phyloP scores from a whole-genome alignment of 2,113 vertebrate species.

The Etheostoma cragini region DNA sequence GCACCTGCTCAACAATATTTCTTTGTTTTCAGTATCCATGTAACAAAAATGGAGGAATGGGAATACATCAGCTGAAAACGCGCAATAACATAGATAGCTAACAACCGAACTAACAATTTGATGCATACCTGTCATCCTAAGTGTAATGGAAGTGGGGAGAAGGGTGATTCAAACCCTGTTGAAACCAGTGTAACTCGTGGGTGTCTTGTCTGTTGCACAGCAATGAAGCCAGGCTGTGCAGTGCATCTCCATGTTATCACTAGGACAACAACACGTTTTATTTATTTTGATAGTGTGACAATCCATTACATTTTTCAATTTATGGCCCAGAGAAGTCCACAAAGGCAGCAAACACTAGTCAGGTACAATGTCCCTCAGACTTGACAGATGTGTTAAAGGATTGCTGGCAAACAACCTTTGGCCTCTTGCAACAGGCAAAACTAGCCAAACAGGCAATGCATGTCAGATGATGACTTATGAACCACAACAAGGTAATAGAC shows the following conservation, averaged over 20 bases:
- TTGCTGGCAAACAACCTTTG: constrained; percentile 22
- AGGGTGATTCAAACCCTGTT: constrained; percentile 57
- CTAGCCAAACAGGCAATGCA: not conserved
- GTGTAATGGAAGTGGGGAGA: constrained; percentile 49
- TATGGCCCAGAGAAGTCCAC: constrained; percentile 27
- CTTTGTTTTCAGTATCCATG: constrained; percentile 28
- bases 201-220: constrained; percentile 42
- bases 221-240: constrained; percentile 32
- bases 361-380: constrained; percentile 24
- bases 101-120: constrained; percentile 39
- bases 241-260: constrained; percentile 47
- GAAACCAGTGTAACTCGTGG: constrained; percentile 48
- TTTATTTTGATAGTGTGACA: constrained; percentile 61
- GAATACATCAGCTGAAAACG: constrained; percentile 4
- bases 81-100: constrained; percentile 21
- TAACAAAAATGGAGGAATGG: constrained; percentile 23
- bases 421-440: constrained; percentile 13
- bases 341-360: constrained; percentile 31
- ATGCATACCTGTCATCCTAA: constrained; percentile 52
- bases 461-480: not conserved
- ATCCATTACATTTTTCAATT: constrained; percentile 63
- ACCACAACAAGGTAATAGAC: not conserved
- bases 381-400: constrained; percentile 31
- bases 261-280: constrained; percentile 39
- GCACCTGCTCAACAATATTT: constrained; percentile 29